Conservation (phyloP, 2,113 vertebrate species). For the Mustela nigripes region DNA sequence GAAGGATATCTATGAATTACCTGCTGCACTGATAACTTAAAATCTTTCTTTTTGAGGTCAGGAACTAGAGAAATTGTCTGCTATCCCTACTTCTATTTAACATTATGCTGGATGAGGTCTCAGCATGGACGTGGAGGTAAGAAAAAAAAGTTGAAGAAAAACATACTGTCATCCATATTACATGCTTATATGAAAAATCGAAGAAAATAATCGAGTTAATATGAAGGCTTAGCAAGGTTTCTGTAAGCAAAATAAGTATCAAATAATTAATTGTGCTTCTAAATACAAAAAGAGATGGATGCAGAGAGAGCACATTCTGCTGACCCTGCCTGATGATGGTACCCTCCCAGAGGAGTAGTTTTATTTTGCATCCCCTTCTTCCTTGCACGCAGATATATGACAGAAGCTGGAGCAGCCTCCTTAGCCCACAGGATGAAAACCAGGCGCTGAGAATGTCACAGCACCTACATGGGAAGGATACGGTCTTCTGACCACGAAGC, state of each 20-base stretch:
- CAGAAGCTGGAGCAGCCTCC: background rate
- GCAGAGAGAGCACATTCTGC: background rate
- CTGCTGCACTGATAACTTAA: background rate
- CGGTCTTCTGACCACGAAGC: background rate
- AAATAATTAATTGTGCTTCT: background rate
- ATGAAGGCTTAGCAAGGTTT: background rate
- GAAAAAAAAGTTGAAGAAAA: background rate
- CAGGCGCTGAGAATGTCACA: background rate
- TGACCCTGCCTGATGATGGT: background rate
- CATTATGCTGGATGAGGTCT: background rate
- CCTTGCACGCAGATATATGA: too few relatives aligned
- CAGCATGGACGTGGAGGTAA: background rate
- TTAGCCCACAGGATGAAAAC: background rate
- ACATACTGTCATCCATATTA: background rate
- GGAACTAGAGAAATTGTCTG: background rate
- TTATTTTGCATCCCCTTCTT: background rate
- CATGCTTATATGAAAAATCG: background rate
- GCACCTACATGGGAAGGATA: background rate
- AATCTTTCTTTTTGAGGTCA: background rate
- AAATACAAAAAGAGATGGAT: background rate
- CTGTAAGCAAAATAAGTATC: background rate
- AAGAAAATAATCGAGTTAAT: background rate
- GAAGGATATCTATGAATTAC: background rate
- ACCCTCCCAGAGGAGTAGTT: background rate
- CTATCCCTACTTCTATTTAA: background rate